Conservation (phyloP, 2,888 invertebrate species). For the Nematopogon swammerdamellus region DNA sequence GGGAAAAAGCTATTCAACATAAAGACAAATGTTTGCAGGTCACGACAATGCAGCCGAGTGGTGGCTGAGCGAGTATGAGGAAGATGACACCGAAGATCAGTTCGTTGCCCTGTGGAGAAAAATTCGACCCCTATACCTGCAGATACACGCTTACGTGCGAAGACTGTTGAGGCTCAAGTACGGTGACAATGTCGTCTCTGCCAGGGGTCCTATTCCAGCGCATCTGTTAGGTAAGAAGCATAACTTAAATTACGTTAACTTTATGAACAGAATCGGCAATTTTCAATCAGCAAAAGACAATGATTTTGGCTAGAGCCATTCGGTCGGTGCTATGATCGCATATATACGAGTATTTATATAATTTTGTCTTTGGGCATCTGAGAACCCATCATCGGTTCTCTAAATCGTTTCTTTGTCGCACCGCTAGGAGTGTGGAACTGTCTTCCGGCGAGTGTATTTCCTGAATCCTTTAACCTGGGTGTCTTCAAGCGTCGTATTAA, state of each 20-base stretch:
- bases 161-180: constrained; percentile 56
- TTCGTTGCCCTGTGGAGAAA: constrained; percentile 59
- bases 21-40: no score
- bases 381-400: no score
- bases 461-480: no score
- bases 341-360: no score
- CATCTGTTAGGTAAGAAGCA: constrained; percentile 59
- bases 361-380: no score
- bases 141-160: constrained; percentile 70
- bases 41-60: constrained; percentile 53
- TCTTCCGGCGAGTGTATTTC: no score
- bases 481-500: no score
- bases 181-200: constrained; percentile 52
- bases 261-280: neutral
- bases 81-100: constrained; percentile 54
- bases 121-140: constrained; percentile 65
- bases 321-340: no score
- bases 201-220: constrained; percentile 61
- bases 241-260: neutral
- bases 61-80: constrained; percentile 61
- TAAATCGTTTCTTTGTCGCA: no score
- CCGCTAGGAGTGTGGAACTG: no score
- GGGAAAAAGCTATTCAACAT: no score
- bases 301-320: constrained; percentile 1
- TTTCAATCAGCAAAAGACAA: neutral